Percentiles rank a stretch among this genome's conserved stretches.
Conservation (phyloP, 2,888 invertebrate species). For the Pheosia tremula region DNA sequence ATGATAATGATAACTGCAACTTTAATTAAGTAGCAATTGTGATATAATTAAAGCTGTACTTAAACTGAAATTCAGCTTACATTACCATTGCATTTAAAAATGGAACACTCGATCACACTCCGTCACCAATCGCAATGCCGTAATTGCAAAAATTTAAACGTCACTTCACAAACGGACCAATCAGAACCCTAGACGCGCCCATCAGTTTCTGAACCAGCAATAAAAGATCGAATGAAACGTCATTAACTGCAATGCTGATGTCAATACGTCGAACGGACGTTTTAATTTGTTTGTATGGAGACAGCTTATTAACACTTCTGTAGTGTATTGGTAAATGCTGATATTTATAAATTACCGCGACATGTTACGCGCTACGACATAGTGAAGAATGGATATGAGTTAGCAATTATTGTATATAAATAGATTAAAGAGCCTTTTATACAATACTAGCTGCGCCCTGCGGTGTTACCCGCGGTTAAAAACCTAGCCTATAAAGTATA, state of each 20-base stretch:
- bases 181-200: slow-evolving; percentile 3
- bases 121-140: not conserved
- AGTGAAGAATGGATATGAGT: no score
- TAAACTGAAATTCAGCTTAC: no score
- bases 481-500: no score
- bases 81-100: not conserved
- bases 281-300: slow-evolving; percentile 31
- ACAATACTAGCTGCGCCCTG: no score
- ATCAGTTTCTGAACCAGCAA: slow-evolving; percentile 28
- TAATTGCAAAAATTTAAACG: slow-evolving; percentile 16
- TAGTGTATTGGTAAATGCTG: not conserved
- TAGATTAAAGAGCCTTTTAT: no score
- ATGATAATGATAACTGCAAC: no score
- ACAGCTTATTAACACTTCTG: slow-evolving; percentile 37
- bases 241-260: slow-evolving; percentile 21
- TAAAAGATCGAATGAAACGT: slow-evolving; percentile 24
- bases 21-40: no score
- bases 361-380: no score
- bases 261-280: slow-evolving; percentile 27
- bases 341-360: no score
- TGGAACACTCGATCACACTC: slow-evolving; percentile 1
- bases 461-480: no score
- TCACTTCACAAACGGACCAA: slow-evolving; percentile 7
- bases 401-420: no score
- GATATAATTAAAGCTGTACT: no score